phyloP scores from a whole-genome alignment of 2,797 vertebrate species.

The Chelmon rostratus region DNA sequence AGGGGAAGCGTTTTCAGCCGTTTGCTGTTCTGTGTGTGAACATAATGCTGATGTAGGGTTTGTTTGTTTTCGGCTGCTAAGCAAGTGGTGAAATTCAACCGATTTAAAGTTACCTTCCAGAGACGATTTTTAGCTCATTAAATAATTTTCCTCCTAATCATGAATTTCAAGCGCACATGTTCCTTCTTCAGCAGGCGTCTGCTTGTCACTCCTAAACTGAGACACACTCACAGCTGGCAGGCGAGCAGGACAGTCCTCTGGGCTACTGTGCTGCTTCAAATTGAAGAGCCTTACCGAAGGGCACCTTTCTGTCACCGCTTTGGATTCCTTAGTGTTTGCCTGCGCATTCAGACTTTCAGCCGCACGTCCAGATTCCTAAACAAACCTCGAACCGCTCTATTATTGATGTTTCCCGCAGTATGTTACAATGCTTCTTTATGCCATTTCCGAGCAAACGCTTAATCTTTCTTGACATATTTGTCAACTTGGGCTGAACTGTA shows the following conservation, averaged over 20 bases:
- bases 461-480: conserved; percentile 47
- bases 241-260: not conserved
- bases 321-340: not conserved
- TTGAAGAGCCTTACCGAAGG: conserved; percentile 8
- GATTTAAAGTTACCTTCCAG: not conserved
- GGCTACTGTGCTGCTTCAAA: not conserved
- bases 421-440: conserved; percentile 2
- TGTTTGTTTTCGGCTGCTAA: not conserved
- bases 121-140: not conserved
- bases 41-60: not conserved
- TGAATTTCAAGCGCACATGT: not conserved
- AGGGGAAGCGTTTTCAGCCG: no score
- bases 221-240: not conserved
- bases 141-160: not conserved
- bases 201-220: conserved; percentile 5
- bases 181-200: not conserved
- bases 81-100: not conserved
- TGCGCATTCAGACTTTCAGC: not conserved
- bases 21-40: no score
- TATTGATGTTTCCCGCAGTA: conserved; percentile 1
- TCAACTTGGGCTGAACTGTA: conserved; percentile 42
- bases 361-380: not conserved
- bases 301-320: not conserved
- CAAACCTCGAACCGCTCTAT: conserved; percentile 5
- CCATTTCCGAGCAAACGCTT: conserved; percentile 20